These are phyloP conservation scores for Streptopelia turtur DNA, from an alignment of 2,797 vertebrate species.

Conservation along the genomic window DNA sequence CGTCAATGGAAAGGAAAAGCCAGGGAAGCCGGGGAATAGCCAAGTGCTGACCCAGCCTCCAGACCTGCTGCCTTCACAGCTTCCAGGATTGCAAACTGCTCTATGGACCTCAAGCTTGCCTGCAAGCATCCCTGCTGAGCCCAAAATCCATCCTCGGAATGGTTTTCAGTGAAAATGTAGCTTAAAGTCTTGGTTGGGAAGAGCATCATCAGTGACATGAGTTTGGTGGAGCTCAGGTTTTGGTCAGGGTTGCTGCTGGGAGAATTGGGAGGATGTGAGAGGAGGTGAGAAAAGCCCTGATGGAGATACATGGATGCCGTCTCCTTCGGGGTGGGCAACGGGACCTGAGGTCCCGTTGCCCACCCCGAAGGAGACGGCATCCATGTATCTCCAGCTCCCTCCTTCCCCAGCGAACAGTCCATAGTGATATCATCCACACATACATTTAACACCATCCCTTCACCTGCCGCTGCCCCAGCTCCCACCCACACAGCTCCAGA, in stretches of 20 bases:
- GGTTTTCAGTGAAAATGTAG: background rate
- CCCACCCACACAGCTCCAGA: background rate
- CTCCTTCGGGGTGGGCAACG: background rate
- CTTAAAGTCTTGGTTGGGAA: background rate
- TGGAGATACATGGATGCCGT: background rate
- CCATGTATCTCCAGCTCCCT: background rate
- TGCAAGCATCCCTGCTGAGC: background rate
- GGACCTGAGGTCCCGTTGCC: rapidly evolving
- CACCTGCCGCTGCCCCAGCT: background rate
- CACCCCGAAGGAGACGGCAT: rapidly evolving
- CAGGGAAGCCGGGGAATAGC: background rate
- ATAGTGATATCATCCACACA: rapidly evolving
- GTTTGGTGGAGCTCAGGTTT: background rate
- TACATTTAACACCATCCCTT: background rate
- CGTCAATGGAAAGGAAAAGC: background rate
- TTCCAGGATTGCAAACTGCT: background rate
- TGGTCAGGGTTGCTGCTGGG: background rate
- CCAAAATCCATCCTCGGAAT: background rate
- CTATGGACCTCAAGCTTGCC: background rate
- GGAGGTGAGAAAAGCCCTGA: background rate
- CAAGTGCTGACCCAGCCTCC: background rate
- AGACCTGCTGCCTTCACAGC: background rate
- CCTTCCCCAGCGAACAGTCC: background rate
- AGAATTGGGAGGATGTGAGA: background rate
- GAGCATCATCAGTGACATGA: background rate